phyloP scores from a whole-genome alignment of 2,797 vertebrate species.

The Tinamus major region DNA sequence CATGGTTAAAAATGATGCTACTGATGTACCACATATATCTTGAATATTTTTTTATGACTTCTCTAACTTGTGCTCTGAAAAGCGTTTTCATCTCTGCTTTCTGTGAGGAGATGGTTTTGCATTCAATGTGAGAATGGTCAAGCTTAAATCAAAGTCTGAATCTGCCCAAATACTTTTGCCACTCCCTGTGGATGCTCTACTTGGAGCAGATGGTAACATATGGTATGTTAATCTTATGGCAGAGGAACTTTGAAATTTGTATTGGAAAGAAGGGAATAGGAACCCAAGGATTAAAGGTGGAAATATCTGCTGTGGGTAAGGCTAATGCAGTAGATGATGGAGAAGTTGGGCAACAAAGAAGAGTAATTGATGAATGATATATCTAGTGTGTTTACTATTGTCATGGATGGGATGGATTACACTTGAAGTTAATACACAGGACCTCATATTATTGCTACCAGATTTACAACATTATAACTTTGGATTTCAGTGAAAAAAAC shows the following conservation, averaged over 20 bases:
- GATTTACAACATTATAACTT: background rate
- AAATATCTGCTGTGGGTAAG: background rate
- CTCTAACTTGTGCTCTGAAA: background rate
- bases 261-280: background rate
- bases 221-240: background rate
- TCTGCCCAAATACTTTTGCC: background rate
- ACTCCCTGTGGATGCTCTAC: background rate
- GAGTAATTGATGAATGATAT: background rate
- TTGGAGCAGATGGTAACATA: conserved; percentile 6
- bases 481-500: background rate
- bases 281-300: background rate
- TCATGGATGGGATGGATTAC: background rate
- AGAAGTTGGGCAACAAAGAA: background rate
- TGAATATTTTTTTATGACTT: background rate
- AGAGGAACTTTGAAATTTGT: background rate
- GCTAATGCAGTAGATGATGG: background rate
- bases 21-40: background rate
- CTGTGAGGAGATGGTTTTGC: background rate
- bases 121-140: background rate
- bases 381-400: background rate
- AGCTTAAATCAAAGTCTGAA: background rate
- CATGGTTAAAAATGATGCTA: background rate
- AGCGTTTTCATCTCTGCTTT: background rate
- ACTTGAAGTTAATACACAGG: background rate
- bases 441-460: background rate